A percentile compares a stretch with the other conserved stretches of the same genome.
phyloP scores from a whole-genome alignment of 1,140 invertebrate species.

The Solenopsis fugax region DNA sequence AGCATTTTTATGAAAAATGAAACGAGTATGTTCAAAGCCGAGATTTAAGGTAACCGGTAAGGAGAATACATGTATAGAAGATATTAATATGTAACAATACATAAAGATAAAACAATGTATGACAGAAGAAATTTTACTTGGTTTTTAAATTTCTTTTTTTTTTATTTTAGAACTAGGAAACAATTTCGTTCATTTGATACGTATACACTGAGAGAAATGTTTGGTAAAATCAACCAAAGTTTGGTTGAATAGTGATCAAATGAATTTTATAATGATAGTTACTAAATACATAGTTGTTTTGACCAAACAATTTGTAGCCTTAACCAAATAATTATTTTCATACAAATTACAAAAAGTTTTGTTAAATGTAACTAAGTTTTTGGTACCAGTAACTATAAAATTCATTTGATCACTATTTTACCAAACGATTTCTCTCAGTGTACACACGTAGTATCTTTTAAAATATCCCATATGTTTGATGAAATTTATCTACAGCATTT shows the following conservation, averaged over 20 bases:
- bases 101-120: not conserved
- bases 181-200: constrained; percentile 6
- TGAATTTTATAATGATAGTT: no score
- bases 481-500: constrained; percentile 25
- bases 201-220: no score
- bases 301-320: no score
- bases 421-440: no score
- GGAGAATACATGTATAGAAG: not conserved
- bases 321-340: no score
- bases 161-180: not conserved
- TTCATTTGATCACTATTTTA: no score
- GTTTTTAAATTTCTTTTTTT: not conserved
- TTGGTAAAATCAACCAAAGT: no score
- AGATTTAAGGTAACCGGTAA: not conserved
- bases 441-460: not conserved
- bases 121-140: constrained; percentile 1
- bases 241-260: no score
- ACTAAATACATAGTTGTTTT: no score
- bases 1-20: not conserved
- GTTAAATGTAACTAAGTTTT: no score
- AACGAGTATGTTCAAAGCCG: not conserved
- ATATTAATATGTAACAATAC: not conserved
- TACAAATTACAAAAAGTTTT: no score
- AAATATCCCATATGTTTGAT: constrained; percentile 20
- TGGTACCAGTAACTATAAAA: no score